These are phyloP conservation scores for Petromus typicus DNA, from an alignment of 2,113 vertebrate genomes.

Conservation along the genomic window DNA sequence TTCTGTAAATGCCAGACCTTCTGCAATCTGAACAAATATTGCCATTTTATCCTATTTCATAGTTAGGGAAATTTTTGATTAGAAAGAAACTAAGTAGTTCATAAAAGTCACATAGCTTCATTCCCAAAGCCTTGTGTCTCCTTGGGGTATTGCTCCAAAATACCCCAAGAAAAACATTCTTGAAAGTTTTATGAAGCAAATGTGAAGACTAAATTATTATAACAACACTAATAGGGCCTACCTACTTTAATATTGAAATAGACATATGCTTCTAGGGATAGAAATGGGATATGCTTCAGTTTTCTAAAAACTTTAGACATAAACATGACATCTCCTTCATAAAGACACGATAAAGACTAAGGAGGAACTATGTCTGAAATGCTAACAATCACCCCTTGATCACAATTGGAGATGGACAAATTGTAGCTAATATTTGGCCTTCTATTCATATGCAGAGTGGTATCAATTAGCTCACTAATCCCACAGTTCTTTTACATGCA, in stretches of 20 bases:
- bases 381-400: neutral
- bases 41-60: conserved; percentile 22
- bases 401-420: neutral
- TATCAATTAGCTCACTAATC: conserved; percentile 9
- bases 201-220: neutral
- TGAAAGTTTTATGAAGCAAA: neutral
- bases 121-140: neutral
- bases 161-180: neutral
- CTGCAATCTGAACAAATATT: neutral
- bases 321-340: neutral
- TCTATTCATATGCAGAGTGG: neutral
- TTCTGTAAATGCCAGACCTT: neutral
- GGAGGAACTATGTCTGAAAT: neutral
- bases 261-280: neutral
- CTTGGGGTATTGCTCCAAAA: neutral
- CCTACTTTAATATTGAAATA: neutral
- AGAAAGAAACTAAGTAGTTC: conserved; percentile 15
- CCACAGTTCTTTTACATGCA: neutral
- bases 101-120: neutral
- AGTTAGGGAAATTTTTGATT: neutral
- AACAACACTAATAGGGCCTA: neutral
- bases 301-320: neutral
- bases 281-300: neutral
- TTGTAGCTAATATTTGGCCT: neutral
- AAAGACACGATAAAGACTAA: neutral